Evolutionary conservation across 2,888 invertebrate genomes (phyloP).

Genomic region (Apodemia zela): DNA sequence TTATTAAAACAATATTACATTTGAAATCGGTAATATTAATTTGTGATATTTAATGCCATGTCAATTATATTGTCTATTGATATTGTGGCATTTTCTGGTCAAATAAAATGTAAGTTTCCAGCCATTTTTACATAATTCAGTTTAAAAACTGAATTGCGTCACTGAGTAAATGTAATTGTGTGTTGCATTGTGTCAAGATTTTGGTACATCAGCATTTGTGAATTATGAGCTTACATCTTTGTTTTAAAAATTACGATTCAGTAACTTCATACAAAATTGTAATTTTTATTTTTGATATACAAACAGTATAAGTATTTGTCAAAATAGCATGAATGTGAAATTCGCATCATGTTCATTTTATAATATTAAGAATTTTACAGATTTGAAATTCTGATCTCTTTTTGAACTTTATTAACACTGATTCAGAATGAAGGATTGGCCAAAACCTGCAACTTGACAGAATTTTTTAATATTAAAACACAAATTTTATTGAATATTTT

Average conservation of each 20-base stretch:
- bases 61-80: conserved; percentile 76
- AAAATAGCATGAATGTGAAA: conserved; percentile 1
- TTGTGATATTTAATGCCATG: conserved; percentile 75
- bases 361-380: conserved; percentile 11
- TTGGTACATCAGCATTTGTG: conserved; percentile 38
- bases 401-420: conserved; percentile 68
- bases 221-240: conserved; percentile 53
- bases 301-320: conserved; percentile 9
- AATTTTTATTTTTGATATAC: conserved; percentile 12
- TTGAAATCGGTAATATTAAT: conserved; percentile 42
- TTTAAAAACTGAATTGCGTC: conserved; percentile 4
- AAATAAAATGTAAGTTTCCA: conserved; percentile 68
- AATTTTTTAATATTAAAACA: conserved; percentile 23
- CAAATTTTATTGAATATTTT: conserved; percentile 25
- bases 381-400: conserved; percentile 56
- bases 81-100: conserved; percentile 72
- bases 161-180: background rate
- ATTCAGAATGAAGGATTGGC: conserved; percentile 56
- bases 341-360: background rate
- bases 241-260: conserved; percentile 25
- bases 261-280: conserved; percentile 14
- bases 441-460: conserved; percentile 35
- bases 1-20: conserved; percentile 26
- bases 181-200: conserved; percentile 38
- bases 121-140: conserved; percentile 38